A percentile compares a stretch with the other conserved stretches of the same genome.
Evolutionary conservation across 2,888 invertebrate genomes (phyloP).

Genomic region (Aphrophora alni): DNA sequence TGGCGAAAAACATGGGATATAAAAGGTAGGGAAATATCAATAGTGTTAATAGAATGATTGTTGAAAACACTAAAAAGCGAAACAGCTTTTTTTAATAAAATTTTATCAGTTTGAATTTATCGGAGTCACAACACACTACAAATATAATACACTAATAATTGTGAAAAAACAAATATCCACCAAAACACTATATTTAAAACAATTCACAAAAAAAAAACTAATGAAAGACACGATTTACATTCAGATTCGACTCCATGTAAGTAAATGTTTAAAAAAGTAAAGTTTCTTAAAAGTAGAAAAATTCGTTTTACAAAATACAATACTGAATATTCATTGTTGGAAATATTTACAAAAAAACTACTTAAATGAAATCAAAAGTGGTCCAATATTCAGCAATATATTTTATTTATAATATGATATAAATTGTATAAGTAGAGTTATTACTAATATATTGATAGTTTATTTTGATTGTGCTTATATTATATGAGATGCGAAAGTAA

Average conservation of each 20-base stretch:
- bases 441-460: background rate
- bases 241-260: background rate
- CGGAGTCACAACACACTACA: background rate
- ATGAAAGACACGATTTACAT: background rate
- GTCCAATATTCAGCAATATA: background rate
- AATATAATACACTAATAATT: background rate
- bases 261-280: slow-evolving; percentile 2
- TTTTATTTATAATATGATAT: background rate
- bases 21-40: too few species aligned
- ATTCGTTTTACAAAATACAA: slow-evolving; percentile 2
- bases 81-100: background rate
- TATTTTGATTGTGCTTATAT: background rate
- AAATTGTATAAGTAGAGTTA: background rate
- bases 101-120: background rate
- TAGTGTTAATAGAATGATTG: too few species aligned
- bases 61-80: background rate
- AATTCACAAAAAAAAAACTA: background rate
- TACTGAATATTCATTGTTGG: background rate
- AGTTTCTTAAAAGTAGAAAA: background rate
- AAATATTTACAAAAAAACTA: background rate
- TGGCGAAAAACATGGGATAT: too few species aligned
- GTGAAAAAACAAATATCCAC: background rate
- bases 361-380: background rate
- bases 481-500: background rate
- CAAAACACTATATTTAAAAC: background rate